Percentiles rank a stretch among this genome's conserved stretches.
Conservation (phyloP, 2,797 vertebrate genomes). For the Sebastes iracundus region DNA sequence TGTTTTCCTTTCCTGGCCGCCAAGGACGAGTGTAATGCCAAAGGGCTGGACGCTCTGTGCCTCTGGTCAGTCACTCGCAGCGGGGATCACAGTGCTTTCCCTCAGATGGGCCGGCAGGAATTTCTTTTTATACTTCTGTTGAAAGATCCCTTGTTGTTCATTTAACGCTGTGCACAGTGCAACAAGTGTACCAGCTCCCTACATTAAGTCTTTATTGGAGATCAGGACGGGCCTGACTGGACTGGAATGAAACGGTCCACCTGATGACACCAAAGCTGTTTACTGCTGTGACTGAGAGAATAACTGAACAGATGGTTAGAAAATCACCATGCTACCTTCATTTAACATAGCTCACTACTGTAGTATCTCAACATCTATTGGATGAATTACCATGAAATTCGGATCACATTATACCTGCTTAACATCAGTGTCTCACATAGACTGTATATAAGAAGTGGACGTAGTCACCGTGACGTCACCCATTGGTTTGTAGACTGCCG, state of each 20-base stretch:
- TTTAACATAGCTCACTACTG: background rate
- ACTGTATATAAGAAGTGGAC: too few relatives aligned
- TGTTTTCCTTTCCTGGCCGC: constrained; percentile 55
- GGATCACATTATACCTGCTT: too few relatives aligned
- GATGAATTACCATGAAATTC: background rate
- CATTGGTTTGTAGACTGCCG: too few relatives aligned
- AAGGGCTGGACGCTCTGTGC: constrained; percentile 8
- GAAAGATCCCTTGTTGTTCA: background rate
- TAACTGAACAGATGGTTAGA: background rate
- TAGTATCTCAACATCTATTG: background rate
- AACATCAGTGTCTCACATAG: background rate
- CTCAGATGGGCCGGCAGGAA: constrained; percentile 1
- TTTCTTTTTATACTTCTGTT: background rate
- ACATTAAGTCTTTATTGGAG: background rate
- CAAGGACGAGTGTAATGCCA: constrained; percentile 45
- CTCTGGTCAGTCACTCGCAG: constrained; percentile 21
- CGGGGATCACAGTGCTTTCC: constrained; percentile 12
- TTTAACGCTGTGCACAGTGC: background rate
- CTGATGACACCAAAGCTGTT: background rate
- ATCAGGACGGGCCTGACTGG: background rate
- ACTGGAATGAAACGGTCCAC: background rate
- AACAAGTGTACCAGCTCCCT: background rate
- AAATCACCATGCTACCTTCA: background rate
- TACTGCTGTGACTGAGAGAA: background rate
- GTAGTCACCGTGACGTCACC: too few relatives aligned